phyloP scores from a whole-genome alignment of 2,888 invertebrate genomes.

The Ceratothoa steindachneri region DNA sequence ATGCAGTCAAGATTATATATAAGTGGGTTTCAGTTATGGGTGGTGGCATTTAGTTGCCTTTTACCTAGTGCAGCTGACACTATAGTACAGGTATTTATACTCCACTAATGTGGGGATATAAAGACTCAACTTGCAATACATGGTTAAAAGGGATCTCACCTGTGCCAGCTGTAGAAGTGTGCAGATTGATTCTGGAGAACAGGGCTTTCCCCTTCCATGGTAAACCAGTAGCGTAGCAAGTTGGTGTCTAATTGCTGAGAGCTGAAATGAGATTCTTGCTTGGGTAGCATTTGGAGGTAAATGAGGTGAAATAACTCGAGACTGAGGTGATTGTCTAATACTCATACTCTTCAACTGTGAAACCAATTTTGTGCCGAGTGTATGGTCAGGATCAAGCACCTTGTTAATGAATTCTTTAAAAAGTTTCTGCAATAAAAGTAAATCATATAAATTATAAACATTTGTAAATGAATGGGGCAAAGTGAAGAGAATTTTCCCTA shows the following conservation, averaged over 20 bases:
- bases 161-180: conserved; percentile 24
- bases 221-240: conserved; percentile 41
- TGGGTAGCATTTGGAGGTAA: background rate
- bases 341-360: background rate
- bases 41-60: too few species aligned
- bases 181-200: conserved; percentile 26
- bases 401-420: conserved; percentile 38
- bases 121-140: too few species aligned
- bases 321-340: background rate
- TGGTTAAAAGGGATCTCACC: too few species aligned
- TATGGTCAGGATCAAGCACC: conserved; percentile 32
- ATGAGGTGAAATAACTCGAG: background rate
- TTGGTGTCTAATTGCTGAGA: conserved; percentile 32
- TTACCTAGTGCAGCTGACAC: too few species aligned
- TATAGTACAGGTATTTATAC: too few species aligned
- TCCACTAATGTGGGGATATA: too few species aligned
- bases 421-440: conserved; percentile 26
- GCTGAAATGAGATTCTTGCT: conserved; percentile 19
- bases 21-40: too few species aligned
- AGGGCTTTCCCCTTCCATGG: conserved; percentile 28
- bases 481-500: too few species aligned
- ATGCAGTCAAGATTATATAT: too few species aligned
- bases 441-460: background rate
- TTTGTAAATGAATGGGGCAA: too few species aligned
- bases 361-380: conserved; percentile 25